Conservation (phyloP, 2,888 invertebrate species). For the Paralinhomoeus sp. region DNA sequence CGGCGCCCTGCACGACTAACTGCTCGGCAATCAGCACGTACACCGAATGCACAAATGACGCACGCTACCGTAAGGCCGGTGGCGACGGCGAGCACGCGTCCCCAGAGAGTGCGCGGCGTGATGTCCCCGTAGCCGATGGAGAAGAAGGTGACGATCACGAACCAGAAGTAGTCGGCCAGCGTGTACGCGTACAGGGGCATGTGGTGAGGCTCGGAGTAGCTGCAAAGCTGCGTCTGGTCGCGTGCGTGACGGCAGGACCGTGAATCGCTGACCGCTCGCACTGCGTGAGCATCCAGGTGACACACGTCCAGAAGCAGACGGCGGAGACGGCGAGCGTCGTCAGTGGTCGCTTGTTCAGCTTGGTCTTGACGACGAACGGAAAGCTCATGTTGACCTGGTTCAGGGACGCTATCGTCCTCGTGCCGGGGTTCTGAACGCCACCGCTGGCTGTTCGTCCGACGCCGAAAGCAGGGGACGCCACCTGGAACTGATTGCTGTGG, state of each 20-base stretch:
- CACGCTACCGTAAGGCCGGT: constrained; percentile 85
- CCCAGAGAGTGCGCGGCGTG: constrained; percentile 98
- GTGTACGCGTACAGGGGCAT: constrained; percentile 8
- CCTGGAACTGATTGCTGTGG: too few relatives aligned
- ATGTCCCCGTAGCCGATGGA: constrained; percentile 96
- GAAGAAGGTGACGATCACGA: constrained; percentile 59
- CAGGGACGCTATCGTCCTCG: constrained; percentile 38
- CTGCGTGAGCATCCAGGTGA: constrained; percentile 89
- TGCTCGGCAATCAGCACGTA: too few relatives aligned
- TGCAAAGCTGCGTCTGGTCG: not conserved
- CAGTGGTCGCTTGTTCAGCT: constrained; percentile 98
- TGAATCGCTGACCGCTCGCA: constrained; percentile 60
- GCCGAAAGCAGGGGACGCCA: too few relatives aligned
- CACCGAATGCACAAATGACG: too few relatives aligned
- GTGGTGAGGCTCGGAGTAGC: constrained; percentile 1
- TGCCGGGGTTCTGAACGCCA: constrained; percentile 39
- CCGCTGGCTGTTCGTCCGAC: too few relatives aligned
- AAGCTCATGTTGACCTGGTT: constrained; percentile 66
- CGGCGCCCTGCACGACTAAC: constrained; percentile 90
- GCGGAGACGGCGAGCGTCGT: constrained; percentile 90
- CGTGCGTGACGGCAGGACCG: too few relatives aligned
- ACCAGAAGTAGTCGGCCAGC: constrained; percentile 20
- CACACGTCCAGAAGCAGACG: constrained; percentile 96
- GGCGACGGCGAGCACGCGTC: constrained; percentile 90
- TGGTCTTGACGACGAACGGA: constrained; percentile 75